phyloP scores from a whole-genome alignment of 2,113 vertebrate genomes.

The Lepidothrix coronata region DNA sequence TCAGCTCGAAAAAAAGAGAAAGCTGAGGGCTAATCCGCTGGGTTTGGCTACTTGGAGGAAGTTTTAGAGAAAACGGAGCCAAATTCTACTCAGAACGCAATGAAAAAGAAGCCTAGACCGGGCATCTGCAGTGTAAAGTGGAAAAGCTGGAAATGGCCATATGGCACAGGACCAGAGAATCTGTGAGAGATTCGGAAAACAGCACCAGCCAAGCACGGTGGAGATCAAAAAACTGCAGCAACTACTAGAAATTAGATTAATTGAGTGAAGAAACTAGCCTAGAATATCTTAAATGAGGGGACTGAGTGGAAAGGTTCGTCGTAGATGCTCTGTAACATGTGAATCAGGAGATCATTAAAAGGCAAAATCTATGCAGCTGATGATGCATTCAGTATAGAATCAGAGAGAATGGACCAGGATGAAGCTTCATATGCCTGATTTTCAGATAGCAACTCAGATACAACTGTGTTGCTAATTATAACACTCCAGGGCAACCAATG shows the following conservation, averaged over 20 bases:
- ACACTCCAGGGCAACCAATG: neutral
- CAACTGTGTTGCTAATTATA: neutral
- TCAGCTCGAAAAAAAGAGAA: neutral
- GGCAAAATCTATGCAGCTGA: neutral
- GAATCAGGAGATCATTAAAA: slow-evolving; percentile 77
- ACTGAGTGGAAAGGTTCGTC: slow-evolving; percentile 86
- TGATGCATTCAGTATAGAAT: neutral
- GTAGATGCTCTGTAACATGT: slow-evolving; percentile 80
- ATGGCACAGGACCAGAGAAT: slow-evolving; percentile 46
- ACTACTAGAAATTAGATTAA: slow-evolving; percentile 76
- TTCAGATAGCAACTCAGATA: neutral
- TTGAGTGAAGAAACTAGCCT: slow-evolving; percentile 78
- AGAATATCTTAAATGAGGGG: slow-evolving; percentile 78
- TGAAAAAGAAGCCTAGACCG: slow-evolving; percentile 12
- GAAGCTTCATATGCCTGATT: neutral
- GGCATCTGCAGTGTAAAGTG: slow-evolving; percentile 72
- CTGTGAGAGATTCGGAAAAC: slow-evolving; percentile 55
- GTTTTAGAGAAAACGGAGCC: neutral
- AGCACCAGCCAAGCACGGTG: slow-evolving; percentile 58
- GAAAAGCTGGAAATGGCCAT: slow-evolving; percentile 73
- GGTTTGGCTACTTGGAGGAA: neutral
- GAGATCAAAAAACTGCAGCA: slow-evolving; percentile 82
- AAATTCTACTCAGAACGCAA: neutral
- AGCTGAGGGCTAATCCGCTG: neutral
- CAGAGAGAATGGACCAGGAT: neutral